Evolutionary conservation across 2,888 invertebrate genomes (phyloP), one percentile per base, ranked within the genome.

Genomic region (Xylota sylvarum): DNA sequence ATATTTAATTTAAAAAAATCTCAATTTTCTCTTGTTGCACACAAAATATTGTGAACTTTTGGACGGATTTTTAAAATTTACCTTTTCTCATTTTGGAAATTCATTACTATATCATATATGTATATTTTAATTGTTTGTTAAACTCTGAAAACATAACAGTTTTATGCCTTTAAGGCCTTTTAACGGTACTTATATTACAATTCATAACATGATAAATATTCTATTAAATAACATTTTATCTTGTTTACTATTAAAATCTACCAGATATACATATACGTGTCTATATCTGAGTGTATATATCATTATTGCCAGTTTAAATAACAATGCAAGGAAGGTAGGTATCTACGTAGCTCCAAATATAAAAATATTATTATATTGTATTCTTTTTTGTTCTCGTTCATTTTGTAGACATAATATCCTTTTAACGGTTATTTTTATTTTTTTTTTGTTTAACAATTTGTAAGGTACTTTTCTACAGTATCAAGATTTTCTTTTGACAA

Each of bases 141-240:
- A 91, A 91, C 91, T 91, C 90, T 91, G 91, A 90, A 90, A 91
- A 91, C 91, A 90, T 91, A 91, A 91, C 91, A 91, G 89, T 91
- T 90, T 90, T 90, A 90, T 90, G 91, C 90, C 91, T 85, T 84
- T 87, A 89, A 89, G 88, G 89, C 88, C 88, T 82, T 85, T 85
- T 84, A 88, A 88, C 88, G 88, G 88, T 88, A 84, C 81, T 87
- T 86, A 83, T 86, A 82, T 87, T 81, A 88, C 73, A 88, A 79
- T 88, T 78, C 78, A 86, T 86, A 86, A 81, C 88, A 88, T 81
- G 82, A 83, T 87, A 88, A 84, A 85, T 88, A 65, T 88, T 76
- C 81, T 86, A 88, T 82, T 82, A 86, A 85, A 78, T 85, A 88
- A 86, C 82, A 70, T 70, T 69, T 55, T 82, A 64, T 86, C 60